phyloP scores from a whole-genome alignment of 2,797 vertebrate species.

The Antennarius maculatus region DNA sequence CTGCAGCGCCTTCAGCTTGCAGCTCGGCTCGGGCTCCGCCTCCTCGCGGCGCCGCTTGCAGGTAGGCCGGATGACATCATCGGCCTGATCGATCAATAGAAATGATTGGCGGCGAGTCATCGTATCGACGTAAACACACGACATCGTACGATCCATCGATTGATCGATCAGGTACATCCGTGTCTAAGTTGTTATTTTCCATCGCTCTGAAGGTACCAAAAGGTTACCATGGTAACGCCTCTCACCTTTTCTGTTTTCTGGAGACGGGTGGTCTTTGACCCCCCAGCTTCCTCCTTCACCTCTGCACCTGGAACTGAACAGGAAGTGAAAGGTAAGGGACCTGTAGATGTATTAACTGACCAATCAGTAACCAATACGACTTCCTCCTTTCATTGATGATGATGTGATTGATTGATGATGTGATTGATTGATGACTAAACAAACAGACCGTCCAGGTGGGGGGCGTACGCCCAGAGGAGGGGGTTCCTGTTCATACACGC shows the following conservation, averaged over 20 bases:
- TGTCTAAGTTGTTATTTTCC: too few relatives aligned
- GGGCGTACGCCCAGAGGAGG: constrained; percentile 90
- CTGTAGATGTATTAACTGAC: too few relatives aligned
- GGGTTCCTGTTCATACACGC: constrained; percentile 88
- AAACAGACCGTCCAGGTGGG: constrained; percentile 83
- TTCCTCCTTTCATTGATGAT: too few relatives aligned
- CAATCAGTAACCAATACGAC: too few relatives aligned
- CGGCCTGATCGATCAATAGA: constrained; percentile 40
- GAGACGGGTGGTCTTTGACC: constrained; percentile 12
- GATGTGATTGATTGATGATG: too few relatives aligned
- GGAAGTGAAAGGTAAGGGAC: background rate
- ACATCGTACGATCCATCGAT: too few relatives aligned
- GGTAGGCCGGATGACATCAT: constrained; percentile 45
- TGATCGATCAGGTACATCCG: too few relatives aligned
- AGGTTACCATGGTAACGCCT: too few relatives aligned
- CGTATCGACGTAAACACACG: background rate
- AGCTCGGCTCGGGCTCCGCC: constrained; percentile 63
- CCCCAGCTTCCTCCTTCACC: constrained; percentile 50
- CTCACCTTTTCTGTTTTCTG: constrained; percentile 33
- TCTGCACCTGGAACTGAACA: constrained; percentile 55
- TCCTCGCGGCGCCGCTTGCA: constrained; percentile 71
- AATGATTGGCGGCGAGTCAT: background rate
- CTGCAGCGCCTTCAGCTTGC: constrained; percentile 83
- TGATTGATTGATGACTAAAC: too few relatives aligned
- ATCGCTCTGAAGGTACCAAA: too few relatives aligned